phyloP scores from a whole-genome alignment of 1,140 invertebrate species.

The Drosophila lacertosa region DNA sequence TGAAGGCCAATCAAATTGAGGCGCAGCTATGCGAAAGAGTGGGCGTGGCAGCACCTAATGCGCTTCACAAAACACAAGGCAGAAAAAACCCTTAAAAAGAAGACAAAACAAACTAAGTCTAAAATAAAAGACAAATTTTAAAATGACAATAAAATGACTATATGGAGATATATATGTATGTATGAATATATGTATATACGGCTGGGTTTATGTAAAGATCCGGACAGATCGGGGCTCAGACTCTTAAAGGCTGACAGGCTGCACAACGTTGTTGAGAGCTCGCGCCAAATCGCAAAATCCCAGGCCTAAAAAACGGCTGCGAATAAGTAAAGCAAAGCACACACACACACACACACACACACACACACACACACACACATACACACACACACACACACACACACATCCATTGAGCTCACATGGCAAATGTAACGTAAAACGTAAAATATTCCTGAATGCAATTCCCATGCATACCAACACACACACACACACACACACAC shows the following conservation, averaged over 20 bases:
- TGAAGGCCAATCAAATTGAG: conserved; percentile 51
- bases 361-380: conserved; percentile 33
- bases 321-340: conserved; percentile 69
- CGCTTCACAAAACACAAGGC: conserved; percentile 8
- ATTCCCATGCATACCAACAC: conserved; percentile 79
- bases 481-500: conserved; percentile 34
- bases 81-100: neutral
- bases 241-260: conserved; percentile 62
- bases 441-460: conserved; percentile 84
- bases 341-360: conserved; percentile 27
- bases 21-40: neutral
- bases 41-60: conserved; percentile 38
- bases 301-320: conserved; percentile 61
- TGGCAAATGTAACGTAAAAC: conserved; percentile 76
- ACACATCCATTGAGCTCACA: conserved; percentile 37
- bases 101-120: neutral
- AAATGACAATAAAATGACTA: neutral
- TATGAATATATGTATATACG: neutral
- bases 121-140: neutral
- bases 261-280: conserved; percentile 53
- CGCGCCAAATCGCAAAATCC: conserved; percentile 75
- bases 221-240: conserved; percentile 76
- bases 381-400: conserved; percentile 23
- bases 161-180: conserved; percentile 3
- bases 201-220: conserved; percentile 43